Evolutionary conservation across 2,113 vertebrate genomes (phyloP), one percentile per base, ranked within the genome.

Genomic region (Coptodon rendalli): DNA sequence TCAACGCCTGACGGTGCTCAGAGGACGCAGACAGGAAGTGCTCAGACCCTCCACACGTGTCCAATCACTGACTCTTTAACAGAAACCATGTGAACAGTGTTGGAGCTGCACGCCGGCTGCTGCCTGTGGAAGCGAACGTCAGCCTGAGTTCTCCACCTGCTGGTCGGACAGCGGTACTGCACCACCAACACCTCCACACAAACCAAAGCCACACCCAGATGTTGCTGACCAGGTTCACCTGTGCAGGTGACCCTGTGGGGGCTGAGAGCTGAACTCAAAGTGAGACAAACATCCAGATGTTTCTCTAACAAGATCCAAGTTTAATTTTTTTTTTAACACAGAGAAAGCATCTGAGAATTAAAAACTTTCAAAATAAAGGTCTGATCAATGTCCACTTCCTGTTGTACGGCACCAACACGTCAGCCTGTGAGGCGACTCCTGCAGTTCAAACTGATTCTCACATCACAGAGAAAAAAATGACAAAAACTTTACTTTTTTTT

Each of bases 261-360:
- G 38, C 66, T 48, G 16, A 17, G 40, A 29, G 40, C 3, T 27
- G 22, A 73, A 4, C 66, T 71, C 38, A 73, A 16, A 43, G n/a
- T 43, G 38, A 78, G 27, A 19, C 73, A 50, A 19, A 48, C 73
- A 52, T 78, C 17, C 43, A 52, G 45, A n/a, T 34, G 27, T 52
- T 78, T 50, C 8, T 5, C 85, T 83, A 87, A 86, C 83, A 78
- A 84, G 4, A 27, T 68, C 84, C 88, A 88, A 79, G 61, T 66
- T 66, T 66, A 17, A 24, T 59, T 22, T 29, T 11, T 24, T 5
- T 34, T 59, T 86, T 12, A 34, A 63, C 45, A 71, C 50, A 71
- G 27, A 88, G 12, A n/a, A n/a, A 61, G 31, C 40, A 40, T 53
- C 14, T 13, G 9, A 40, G 29, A 6, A 34, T 36, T 61, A 13